Conservation (phyloP, 2,113 vertebrate genomes). For the Chiloscyllium plagiosum region DNA sequence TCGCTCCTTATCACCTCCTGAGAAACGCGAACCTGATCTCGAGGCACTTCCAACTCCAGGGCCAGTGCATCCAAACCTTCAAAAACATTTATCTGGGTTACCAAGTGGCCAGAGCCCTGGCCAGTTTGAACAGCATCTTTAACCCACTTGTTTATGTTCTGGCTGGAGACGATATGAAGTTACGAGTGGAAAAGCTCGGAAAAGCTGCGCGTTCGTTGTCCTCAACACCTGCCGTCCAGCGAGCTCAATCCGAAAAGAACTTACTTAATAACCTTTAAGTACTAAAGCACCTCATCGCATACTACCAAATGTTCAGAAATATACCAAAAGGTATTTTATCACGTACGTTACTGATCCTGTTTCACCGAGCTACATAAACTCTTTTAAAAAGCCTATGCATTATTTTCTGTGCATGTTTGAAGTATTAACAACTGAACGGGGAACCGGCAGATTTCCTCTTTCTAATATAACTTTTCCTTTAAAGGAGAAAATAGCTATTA, state of each 20-base stretch:
- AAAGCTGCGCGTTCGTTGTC: neutral
- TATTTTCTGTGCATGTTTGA: neutral
- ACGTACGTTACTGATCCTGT: too few relatives aligned
- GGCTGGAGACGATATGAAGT: constrained; percentile 47
- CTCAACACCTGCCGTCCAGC: neutral
- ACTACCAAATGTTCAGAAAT: neutral
- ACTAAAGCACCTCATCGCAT: neutral
- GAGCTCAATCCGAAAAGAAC: neutral
- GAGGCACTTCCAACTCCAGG: constrained; percentile 45
- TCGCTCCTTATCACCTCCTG: constrained; percentile 64
- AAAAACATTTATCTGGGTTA: constrained; percentile 55
- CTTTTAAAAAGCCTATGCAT: neutral
- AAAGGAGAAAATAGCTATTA: neutral
- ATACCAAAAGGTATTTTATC: neutral
- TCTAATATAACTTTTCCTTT: neutral
- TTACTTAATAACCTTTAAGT: neutral
- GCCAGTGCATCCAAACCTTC: constrained; percentile 44
- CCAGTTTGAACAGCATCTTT: constrained; percentile 66
- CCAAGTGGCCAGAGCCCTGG: constrained; percentile 64
- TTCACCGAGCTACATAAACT: neutral
- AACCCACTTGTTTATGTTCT: constrained; percentile 69
- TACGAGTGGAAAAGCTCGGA: constrained; percentile 39
- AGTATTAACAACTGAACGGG: too few relatives aligned
- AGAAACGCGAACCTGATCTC: constrained; percentile 59
- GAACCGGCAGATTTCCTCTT: neutral